Conservation (phyloP, 1,140 invertebrate genomes). For the Chrysomallon squamiferum region DNA sequence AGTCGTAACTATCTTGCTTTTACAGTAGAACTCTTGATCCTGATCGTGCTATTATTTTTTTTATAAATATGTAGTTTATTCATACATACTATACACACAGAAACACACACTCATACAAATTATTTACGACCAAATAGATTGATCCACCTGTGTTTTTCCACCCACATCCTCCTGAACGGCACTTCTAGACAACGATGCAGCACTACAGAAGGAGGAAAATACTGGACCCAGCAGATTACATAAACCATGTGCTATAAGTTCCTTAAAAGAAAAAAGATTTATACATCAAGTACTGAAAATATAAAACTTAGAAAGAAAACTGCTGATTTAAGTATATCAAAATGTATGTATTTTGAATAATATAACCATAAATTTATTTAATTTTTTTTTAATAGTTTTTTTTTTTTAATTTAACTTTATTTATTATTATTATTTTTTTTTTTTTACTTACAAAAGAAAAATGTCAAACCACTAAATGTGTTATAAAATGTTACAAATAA, state of each 20-base stretch:
- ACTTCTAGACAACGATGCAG: constrained; percentile 66
- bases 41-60: not conserved
- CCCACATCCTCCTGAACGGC: constrained; percentile 64
- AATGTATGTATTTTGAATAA: not conserved
- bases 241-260: constrained; percentile 67
- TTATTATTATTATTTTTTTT: too few species aligned
- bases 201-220: constrained; percentile 61
- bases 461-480: too few species aligned
- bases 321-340: not conserved
- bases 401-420: too few species aligned
- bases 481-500: too few species aligned
- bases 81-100: too few species aligned
- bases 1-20: not conserved
- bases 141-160: constrained; percentile 64
- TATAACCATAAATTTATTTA: not conserved
- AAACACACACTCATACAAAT: too few species aligned
- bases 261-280: constrained; percentile 50
- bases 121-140: too few species aligned
- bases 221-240: constrained; percentile 66
- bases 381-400: too few species aligned
- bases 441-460: too few species aligned
- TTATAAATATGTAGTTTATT: too few species aligned
- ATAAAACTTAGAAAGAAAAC: too few species aligned
- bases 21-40: not conserved
- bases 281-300: not conserved